Conservation (phyloP, 1,140 invertebrate species). For the Drosophila bocki region DNA sequence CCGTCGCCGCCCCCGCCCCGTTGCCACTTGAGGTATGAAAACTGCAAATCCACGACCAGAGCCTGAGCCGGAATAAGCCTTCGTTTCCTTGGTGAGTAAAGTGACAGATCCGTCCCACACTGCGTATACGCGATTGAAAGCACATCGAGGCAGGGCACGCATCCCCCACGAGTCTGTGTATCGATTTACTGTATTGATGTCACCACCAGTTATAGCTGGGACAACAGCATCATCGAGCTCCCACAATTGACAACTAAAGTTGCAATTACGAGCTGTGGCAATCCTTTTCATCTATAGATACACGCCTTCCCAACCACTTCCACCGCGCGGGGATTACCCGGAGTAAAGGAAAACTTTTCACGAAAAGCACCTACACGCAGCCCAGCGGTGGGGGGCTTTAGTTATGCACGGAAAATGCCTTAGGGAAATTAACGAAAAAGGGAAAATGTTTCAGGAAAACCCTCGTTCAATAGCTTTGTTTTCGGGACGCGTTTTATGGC, state of each 20-base stretch:
- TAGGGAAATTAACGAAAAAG: slow-evolving; percentile 74
- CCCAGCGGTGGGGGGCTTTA: slow-evolving; percentile 48
- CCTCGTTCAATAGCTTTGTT: slow-evolving; percentile 53
- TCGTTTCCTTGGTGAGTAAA: slow-evolving; percentile 1
- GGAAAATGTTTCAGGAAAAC: slow-evolving; percentile 57
- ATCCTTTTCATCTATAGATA: slow-evolving; percentile 7
- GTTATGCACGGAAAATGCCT: slow-evolving; percentile 71
- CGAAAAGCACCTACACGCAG: slow-evolving; percentile 50
- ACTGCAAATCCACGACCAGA: slow-evolving; percentile 47
- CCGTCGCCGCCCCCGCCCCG: slow-evolving; percentile 8
- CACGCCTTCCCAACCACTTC: neutral
- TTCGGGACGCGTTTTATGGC: slow-evolving; percentile 34
- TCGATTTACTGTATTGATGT: slow-evolving; percentile 42
- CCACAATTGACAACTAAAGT: slow-evolving; percentile 46
- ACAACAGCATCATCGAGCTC: neutral
- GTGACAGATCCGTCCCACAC: slow-evolving; percentile 31
- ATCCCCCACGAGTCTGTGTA: slow-evolving; percentile 10
- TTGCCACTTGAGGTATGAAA: slow-evolving; percentile 54
- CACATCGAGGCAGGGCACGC: slow-evolving; percentile 1
- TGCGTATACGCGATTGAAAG: slow-evolving; percentile 54
- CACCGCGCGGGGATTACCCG: slow-evolving; percentile 20
- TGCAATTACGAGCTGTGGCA: slow-evolving; percentile 38
- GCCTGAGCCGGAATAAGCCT: slow-evolving; percentile 34
- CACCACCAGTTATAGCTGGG: slow-evolving; percentile 4
- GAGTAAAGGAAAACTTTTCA: slow-evolving; percentile 27